Percentiles rank a stretch among this genome's conserved stretches.
Conservation (phyloP, 2,797 vertebrate species). For the Podarcis lilfordi region DNA sequence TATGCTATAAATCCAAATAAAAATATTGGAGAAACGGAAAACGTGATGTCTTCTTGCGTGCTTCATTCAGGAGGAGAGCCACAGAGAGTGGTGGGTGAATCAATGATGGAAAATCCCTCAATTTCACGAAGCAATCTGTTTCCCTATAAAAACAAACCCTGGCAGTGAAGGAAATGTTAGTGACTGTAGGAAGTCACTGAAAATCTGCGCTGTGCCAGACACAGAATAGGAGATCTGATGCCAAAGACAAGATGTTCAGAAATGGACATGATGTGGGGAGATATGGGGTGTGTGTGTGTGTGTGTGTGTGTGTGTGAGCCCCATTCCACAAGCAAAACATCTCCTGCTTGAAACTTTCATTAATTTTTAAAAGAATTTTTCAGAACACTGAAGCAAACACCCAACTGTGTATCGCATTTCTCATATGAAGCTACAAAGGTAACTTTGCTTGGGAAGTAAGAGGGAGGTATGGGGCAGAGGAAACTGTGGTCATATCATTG, state of each 20-base stretch:
- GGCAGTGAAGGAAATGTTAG: slow-evolving; percentile 25
- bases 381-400: not conserved
- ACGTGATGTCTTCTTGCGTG: not conserved
- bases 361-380: not conserved
- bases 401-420: too few species aligned
- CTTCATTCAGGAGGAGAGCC: not conserved
- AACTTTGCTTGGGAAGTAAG: too few species aligned
- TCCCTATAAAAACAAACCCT: not conserved
- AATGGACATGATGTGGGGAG: not conserved
- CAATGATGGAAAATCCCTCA: not conserved
- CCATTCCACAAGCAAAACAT: not conserved
- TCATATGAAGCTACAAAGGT: too few species aligned
- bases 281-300: too few species aligned
- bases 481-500: too few species aligned
- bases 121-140: not conserved
- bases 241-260: slow-evolving; percentile 25
- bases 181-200: slow-evolving; percentile 10
- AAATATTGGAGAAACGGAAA: not conserved
- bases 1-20: not conserved
- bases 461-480: too few species aligned
- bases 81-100: slow-evolving; percentile 1
- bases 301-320: too few species aligned
- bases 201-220: slow-evolving; percentile 22
- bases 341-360: not conserved
- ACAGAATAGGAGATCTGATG: not conserved